phyloP scores from a whole-genome alignment of 1,140 invertebrate genomes.

The Temnothorax curvispinosus region DNA sequence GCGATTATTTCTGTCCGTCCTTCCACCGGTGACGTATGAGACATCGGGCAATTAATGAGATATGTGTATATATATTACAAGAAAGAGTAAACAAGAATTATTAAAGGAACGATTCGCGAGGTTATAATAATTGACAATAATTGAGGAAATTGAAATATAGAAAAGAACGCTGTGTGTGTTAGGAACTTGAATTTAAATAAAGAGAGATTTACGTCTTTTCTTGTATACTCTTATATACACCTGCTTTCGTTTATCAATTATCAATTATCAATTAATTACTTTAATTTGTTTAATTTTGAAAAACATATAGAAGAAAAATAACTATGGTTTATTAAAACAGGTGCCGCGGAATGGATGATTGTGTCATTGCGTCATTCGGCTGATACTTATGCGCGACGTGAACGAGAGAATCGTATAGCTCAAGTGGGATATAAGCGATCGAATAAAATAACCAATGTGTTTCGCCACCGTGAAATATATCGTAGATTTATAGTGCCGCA shows the following conservation, averaged over 20 bases:
- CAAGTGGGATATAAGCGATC: slow-evolving; percentile 43
- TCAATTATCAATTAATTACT: not conserved
- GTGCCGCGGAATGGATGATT: not conserved
- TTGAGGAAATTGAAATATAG: not conserved
- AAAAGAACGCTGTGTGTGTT: not conserved
- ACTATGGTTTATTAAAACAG: not conserved
- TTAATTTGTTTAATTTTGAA: not conserved
- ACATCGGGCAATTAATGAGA: slow-evolving; percentile 56
- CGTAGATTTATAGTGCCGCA: slow-evolving; percentile 24
- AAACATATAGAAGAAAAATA: not conserved
- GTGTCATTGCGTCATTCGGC: slow-evolving; percentile 15
- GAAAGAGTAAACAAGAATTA: slow-evolving; percentile 24
- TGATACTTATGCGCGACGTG: slow-evolving; percentile 6
- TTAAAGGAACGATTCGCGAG: slow-evolving; percentile 46
- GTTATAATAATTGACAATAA: not conserved
- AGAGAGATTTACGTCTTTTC: not conserved
- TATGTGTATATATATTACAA: slow-evolving; percentile 32
- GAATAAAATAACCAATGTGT: slow-evolving; percentile 42
- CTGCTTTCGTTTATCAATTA: not conserved
- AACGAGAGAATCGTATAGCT: slow-evolving; percentile 4
- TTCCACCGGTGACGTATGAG: slow-evolving; percentile 29
- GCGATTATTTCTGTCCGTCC: slow-evolving; percentile 41
- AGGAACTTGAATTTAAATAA: not conserved
- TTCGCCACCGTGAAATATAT: slow-evolving; percentile 51
- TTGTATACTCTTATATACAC: not conserved